These are phyloP conservation scores for Chrysocyon brachyurus DNA, from an alignment of 2,797 vertebrate genomes.

Conservation along the genomic window DNA sequence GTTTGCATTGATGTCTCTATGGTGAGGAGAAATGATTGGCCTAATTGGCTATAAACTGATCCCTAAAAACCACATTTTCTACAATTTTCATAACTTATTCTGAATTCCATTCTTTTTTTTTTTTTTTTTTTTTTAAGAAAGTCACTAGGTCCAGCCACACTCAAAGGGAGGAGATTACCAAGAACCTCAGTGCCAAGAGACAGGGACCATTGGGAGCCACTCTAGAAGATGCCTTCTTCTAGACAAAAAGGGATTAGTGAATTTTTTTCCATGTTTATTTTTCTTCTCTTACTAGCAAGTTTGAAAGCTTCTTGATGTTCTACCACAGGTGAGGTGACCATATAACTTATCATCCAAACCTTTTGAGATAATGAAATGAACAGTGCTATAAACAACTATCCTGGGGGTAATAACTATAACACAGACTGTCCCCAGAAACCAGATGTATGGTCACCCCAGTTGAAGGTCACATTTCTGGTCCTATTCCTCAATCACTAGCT, in stretches of 20 bases:
- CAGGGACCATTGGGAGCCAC: background rate
- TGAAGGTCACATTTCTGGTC: background rate
- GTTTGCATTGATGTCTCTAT: conserved; percentile 45
- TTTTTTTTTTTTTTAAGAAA: background rate
- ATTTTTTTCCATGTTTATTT: background rate
- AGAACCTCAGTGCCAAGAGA: background rate
- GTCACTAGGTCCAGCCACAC: background rate
- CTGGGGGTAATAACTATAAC: background rate
- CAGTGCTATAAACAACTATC: background rate
- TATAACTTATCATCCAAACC: background rate
- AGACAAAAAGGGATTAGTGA: background rate
- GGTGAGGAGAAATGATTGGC: background rate
- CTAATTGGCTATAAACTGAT: background rate
- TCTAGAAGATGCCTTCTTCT: background rate
- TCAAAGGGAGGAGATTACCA: background rate
- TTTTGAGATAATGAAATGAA: background rate
- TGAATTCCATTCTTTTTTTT: background rate
- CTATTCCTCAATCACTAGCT: background rate
- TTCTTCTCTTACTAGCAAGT: background rate
- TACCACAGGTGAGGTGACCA: background rate
- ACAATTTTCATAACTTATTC: background rate
- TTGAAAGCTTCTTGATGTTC: background rate
- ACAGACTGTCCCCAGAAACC: background rate
- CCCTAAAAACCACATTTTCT: conserved; percentile 19
- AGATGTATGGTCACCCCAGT: background rate